Conservation (phyloP, 2,797 vertebrate genomes). For the Pseudopleuronectes americanus region DNA sequence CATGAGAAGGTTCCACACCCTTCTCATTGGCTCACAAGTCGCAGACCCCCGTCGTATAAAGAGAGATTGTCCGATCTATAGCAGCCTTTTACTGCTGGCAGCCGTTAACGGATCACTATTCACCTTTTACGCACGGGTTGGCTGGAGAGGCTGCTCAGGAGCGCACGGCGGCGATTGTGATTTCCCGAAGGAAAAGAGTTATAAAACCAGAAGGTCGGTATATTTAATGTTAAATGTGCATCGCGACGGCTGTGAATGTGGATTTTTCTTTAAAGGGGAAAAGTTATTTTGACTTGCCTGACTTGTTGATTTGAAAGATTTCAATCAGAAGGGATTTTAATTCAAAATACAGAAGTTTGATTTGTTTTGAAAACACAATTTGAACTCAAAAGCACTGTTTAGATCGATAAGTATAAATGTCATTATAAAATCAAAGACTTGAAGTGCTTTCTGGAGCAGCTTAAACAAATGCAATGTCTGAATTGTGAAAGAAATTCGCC, state of each 20-base stretch:
- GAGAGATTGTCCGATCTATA: slow-evolving; percentile 37
- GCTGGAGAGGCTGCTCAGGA: slow-evolving; percentile 44
- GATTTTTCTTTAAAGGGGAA: background rate
- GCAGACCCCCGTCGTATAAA: slow-evolving; percentile 70
- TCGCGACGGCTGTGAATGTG: background rate
- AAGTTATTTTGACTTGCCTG: slow-evolving; percentile 44
- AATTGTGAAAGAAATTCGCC: background rate
- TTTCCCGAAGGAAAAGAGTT: slow-evolving; percentile 32
- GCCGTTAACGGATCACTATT: slow-evolving; percentile 37
- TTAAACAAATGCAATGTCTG: background rate
- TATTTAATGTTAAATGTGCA: background rate
- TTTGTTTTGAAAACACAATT: background rate
- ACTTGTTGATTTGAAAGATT: background rate
- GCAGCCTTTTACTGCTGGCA: slow-evolving; percentile 48
- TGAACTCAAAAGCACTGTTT: background rate
- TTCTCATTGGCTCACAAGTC: slow-evolving; percentile 79
- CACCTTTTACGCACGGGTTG: slow-evolving; percentile 61
- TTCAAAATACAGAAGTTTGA: background rate
- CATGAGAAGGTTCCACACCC: slow-evolving; percentile 62
- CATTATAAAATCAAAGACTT: background rate
- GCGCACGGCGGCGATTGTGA: slow-evolving; percentile 20
- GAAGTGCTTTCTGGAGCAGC: slow-evolving; percentile 1
- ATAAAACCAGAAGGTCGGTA: slow-evolving; percentile 61
- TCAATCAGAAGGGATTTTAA: no score
- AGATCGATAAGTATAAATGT: no score